These are phyloP conservation scores for Pogona vitticeps DNA, from an alignment of 2,113 vertebrate genomes.

Conservation along the genomic window DNA sequence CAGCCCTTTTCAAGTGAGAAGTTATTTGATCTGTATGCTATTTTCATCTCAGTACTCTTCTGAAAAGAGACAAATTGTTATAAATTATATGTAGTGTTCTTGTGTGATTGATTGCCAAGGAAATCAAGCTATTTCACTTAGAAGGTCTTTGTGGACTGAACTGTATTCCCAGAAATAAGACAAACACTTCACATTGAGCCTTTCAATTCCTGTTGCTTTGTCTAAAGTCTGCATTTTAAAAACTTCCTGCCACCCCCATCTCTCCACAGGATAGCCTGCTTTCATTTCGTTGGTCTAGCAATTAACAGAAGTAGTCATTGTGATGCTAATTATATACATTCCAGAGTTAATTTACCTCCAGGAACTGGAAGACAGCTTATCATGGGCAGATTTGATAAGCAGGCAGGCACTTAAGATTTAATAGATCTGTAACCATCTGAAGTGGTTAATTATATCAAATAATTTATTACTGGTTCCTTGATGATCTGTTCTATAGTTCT, in stretches of 20 bases:
- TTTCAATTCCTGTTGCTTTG: conserved; percentile 10
- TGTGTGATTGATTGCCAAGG: conserved; percentile 27
- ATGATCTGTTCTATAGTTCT: conserved; percentile 23
- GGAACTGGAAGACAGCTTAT: conserved; percentile 45
- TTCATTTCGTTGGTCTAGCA: conserved; percentile 50
- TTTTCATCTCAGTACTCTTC: conserved; percentile 21
- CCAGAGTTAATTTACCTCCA: conserved; percentile 43
- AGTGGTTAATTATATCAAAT: conserved; percentile 61
- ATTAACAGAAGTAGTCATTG: conserved; percentile 36
- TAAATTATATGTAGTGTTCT: conserved; percentile 26
- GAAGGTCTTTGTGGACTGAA: conserved; percentile 21
- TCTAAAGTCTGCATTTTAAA: conserved; percentile 45
- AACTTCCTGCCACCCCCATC: conserved; percentile 42
- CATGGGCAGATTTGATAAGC: conserved; percentile 48
- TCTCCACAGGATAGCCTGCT: conserved; percentile 45
- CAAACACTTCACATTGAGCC: conserved; percentile 19
- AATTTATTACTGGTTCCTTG: conserved; percentile 37
- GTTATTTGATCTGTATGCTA: conserved; percentile 9
- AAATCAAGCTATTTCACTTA: conserved; percentile 45
- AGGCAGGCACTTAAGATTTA: conserved; percentile 56
- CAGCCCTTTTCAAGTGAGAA: conserved; percentile 17
- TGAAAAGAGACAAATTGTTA: conserved; percentile 41
- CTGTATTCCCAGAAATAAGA: neutral
- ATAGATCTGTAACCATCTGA: conserved; percentile 52
- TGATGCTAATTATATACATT: conserved; percentile 47